Percentiles rank a stretch among this genome's conserved stretches.
Evolutionary conservation across 1,140 invertebrate species (phyloP).

Genomic region (Drosophila nigromelanica): DNA sequence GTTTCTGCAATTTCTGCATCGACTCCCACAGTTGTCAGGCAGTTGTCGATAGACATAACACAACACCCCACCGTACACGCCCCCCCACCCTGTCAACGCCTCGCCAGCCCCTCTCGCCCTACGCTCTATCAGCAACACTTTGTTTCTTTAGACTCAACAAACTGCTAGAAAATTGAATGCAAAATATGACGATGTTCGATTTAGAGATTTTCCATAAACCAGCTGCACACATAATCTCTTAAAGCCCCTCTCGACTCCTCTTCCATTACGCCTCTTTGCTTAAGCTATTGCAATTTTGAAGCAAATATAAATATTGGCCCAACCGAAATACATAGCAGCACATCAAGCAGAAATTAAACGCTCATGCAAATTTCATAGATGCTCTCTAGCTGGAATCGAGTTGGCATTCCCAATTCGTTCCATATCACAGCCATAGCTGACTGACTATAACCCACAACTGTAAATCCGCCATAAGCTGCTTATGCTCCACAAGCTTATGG

Average conservation of each 20-base stretch:
- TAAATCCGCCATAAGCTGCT: conserved; percentile 30
- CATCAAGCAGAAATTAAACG: conserved; percentile 62
- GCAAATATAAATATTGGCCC: conserved; percentile 60
- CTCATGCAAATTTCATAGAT: conserved; percentile 52
- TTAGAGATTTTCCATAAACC: conserved; percentile 54
- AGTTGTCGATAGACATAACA: conserved; percentile 25
- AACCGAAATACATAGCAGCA: conserved; percentile 37
- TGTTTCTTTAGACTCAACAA: conserved; percentile 38
- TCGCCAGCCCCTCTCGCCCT: too few species aligned
- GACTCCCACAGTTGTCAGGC: conserved; percentile 25
- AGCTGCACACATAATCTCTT: conserved; percentile 36
- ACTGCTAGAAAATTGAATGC: conserved; percentile 65
- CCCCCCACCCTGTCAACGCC: too few species aligned
- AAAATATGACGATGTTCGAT: conserved; percentile 79
- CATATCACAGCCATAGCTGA: background rate
- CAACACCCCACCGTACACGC: background rate
- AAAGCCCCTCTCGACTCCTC: background rate
- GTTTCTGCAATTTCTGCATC: conserved; percentile 26
- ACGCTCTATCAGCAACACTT: background rate
- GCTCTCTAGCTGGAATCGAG: background rate
- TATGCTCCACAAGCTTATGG: background rate
- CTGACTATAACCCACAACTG: background rate
- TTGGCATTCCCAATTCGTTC: background rate
- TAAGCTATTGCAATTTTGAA: conserved; percentile 24
- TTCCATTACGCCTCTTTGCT: background rate